These are phyloP conservation scores for Ginglymostoma cirratum DNA, from an alignment of 2,113 vertebrate species.

Conservation along the genomic window DNA sequence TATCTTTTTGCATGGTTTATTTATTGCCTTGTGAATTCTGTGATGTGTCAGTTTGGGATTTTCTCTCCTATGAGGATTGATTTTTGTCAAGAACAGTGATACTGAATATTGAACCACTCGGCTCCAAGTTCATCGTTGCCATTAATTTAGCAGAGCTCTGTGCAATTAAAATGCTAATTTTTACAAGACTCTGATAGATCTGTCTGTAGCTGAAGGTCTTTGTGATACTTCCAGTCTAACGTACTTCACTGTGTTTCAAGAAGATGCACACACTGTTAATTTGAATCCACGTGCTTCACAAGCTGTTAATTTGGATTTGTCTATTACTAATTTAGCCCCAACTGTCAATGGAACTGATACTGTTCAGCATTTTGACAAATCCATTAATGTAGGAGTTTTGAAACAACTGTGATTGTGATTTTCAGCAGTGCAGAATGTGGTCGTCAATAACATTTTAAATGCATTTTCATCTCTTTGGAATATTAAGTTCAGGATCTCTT, in stretches of 20 bases:
- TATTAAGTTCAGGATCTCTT: neutral
- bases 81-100: neutral
- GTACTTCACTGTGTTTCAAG: neutral
- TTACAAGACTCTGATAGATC: constrained; percentile 11
- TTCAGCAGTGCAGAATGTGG: neutral
- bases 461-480: neutral
- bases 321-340: neutral
- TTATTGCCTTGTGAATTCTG: neutral
- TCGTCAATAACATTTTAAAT: neutral
- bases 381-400: neutral
- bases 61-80: neutral
- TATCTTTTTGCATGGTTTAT: neutral
- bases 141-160: neutral
- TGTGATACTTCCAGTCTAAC: neutral
- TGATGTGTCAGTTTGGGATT: neutral
- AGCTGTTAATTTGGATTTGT: neutral
- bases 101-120: neutral
- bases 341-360: neutral
- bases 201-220: neutral
- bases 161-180: constrained; percentile 25
- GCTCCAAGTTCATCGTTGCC: neutral
- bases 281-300: neutral
- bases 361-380: neutral
- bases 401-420: neutral
- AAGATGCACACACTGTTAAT: neutral